phyloP scores from a whole-genome alignment of 2,888 invertebrate genomes.

The Crossocerus cetratus region DNA sequence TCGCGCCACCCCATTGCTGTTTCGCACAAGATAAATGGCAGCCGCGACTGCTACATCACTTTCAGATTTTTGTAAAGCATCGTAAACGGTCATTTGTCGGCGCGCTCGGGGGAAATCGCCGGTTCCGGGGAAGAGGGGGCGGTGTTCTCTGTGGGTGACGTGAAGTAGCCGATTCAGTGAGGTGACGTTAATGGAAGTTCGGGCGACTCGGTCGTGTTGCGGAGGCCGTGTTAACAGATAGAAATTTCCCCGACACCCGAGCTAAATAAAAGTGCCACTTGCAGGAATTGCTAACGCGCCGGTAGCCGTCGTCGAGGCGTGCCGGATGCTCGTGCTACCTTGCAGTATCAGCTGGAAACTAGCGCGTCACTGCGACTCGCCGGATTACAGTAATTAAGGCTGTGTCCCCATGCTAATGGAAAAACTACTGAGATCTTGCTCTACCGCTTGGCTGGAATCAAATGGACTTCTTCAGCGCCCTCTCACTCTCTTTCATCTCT shows the following conservation, averaged over 20 bases:
- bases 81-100: conserved; percentile 29
- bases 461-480: too few species aligned
- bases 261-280: conserved; percentile 45
- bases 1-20: too few species aligned
- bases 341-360: too few species aligned
- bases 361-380: too few species aligned
- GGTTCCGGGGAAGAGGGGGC: conserved; percentile 5
- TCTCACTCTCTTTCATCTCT: too few species aligned
- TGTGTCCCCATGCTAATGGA: too few species aligned
- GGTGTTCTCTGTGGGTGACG: conserved; percentile 41
- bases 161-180: conserved; percentile 45
- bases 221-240: too few species aligned
- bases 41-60: background rate
- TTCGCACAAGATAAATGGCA: background rate
- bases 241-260: conserved; percentile 20
- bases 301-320: too few species aligned
- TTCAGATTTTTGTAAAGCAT: conserved; percentile 27
- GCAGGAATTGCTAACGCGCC: conserved; percentile 25
- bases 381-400: too few species aligned
- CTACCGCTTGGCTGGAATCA: too few species aligned
- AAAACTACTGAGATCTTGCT: too few species aligned
- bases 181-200: conserved; percentile 52
- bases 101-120: conserved; percentile 36
- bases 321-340: too few species aligned
- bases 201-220: background rate